These are phyloP conservation scores for Papilio polytes DNA, from an alignment of 1,140 invertebrate species.

Conservation along the genomic window DNA sequence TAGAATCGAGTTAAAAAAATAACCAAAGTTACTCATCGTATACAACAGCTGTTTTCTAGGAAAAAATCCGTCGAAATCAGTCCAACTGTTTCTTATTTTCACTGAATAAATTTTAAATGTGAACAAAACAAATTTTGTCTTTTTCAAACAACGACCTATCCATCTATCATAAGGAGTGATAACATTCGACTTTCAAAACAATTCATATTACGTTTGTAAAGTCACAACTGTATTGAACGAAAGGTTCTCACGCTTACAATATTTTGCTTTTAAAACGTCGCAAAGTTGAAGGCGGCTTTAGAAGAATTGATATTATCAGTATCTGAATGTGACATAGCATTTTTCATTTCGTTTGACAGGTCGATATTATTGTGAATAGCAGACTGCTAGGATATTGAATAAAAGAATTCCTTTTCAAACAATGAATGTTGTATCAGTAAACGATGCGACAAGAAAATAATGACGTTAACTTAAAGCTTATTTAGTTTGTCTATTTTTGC, in stretches of 20 bases:
- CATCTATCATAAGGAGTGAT: not conserved
- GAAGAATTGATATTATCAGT: not conserved
- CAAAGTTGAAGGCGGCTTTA: slow-evolving; percentile 3
- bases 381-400: not conserved
- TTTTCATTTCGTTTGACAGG: not conserved
- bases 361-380: not conserved
- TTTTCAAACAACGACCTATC: too few species aligned
- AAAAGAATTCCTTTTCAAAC: not conserved
- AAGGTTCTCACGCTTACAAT: not conserved
- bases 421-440: not conserved
- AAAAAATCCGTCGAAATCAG: too few species aligned
- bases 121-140: too few species aligned
- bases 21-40: too few species aligned
- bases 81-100: too few species aligned
- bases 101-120: too few species aligned
- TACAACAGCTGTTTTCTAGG: too few species aligned
- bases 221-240: not conserved
- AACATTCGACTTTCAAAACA: not conserved
- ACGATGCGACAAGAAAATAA: not conserved
- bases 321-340: not conserved
- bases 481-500: not conserved
- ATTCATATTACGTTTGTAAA: not conserved
- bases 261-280: not conserved
- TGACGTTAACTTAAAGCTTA: not conserved
- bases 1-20: too few species aligned